phyloP scores from a whole-genome alignment of 1,140 invertebrate genomes.

The Episyrphus balteatus region DNA sequence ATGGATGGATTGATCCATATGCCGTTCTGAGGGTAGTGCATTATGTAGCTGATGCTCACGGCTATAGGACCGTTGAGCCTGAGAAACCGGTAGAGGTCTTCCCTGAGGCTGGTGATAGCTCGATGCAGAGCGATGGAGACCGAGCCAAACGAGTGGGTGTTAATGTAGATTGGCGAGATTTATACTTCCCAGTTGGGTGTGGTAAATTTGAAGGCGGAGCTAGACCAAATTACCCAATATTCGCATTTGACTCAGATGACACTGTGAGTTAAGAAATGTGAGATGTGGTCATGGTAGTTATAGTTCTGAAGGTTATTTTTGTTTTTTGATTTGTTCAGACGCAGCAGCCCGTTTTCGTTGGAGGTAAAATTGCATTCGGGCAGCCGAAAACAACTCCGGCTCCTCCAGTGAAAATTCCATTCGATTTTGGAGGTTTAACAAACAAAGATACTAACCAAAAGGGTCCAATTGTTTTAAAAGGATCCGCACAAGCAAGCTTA shows the following conservation, averaged over 20 bases:
- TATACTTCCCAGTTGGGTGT: constrained; percentile 52
- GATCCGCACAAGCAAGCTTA: too few relatives aligned
- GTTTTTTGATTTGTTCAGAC: too few relatives aligned
- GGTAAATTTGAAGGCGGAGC: constrained; percentile 37
- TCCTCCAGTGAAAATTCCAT: too few relatives aligned
- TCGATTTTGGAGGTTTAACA: too few relatives aligned
- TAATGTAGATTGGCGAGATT: constrained; percentile 45
- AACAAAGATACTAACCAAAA: too few relatives aligned
- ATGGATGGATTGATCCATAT: constrained; percentile 60
- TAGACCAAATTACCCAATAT: constrained; percentile 23
- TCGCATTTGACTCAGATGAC: constrained; percentile 4
- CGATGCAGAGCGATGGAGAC: constrained; percentile 13
- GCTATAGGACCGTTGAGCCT: constrained; percentile 58
- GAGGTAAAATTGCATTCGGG: too few relatives aligned
- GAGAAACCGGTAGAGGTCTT: constrained; percentile 58
- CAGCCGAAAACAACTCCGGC: too few relatives aligned
- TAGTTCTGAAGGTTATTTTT: too few relatives aligned
- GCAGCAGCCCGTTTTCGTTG: too few relatives aligned
- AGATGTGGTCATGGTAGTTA: too few relatives aligned
- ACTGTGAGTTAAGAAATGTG: not conserved
- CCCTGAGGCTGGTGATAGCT: constrained; percentile 29
- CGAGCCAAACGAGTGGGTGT: constrained; percentile 41
- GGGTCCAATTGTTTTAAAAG: too few relatives aligned
- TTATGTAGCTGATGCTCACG: constrained; percentile 66
- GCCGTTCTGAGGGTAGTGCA: constrained; percentile 54